Evolutionary conservation across 1,140 invertebrate species (phyloP).

Genomic region (Tyrophagus putrescentiae): DNA sequence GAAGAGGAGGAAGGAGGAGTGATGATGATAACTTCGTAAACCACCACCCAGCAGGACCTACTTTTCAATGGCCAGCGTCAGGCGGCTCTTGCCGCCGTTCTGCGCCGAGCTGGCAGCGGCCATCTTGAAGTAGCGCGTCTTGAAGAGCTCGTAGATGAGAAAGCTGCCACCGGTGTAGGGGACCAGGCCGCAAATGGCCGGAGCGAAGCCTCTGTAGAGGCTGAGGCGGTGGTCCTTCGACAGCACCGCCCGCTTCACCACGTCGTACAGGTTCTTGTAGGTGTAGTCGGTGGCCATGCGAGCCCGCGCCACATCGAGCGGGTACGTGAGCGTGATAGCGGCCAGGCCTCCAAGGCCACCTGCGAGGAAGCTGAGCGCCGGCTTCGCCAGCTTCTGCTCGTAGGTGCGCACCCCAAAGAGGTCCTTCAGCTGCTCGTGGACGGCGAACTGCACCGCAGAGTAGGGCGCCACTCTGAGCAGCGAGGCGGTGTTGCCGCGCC

Average conservation of each 20-base stretch:
- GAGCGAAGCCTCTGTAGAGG: background rate
- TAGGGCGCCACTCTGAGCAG: background rate
- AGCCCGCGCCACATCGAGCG: background rate
- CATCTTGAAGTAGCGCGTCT: constrained; percentile 4
- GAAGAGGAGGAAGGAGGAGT: too few relatives aligned
- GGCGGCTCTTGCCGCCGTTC: background rate
- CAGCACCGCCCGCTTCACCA: background rate
- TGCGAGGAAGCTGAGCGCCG: background rate
- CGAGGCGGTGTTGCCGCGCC: constrained; percentile 4
- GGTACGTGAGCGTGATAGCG: background rate
- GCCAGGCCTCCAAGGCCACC: background rate
- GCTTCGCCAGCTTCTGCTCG: constrained; percentile 1
- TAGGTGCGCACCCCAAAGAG: background rate
- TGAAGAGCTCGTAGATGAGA: constrained; percentile 1
- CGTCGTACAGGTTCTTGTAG: background rate
- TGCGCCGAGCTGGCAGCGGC: too few relatives aligned
- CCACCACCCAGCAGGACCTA: too few relatives aligned
- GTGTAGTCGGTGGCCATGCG: constrained; percentile 1
- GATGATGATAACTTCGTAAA: too few relatives aligned
- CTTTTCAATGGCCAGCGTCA: background rate
- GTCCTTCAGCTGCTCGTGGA: background rate
- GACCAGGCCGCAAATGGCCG: background rate
- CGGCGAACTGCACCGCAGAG: background rate
- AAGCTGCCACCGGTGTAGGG: background rate
- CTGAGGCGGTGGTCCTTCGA: background rate